Evolutionary conservation across 2,797 vertebrate species (phyloP).

Genomic region (Nannoperca obscura): DNA sequence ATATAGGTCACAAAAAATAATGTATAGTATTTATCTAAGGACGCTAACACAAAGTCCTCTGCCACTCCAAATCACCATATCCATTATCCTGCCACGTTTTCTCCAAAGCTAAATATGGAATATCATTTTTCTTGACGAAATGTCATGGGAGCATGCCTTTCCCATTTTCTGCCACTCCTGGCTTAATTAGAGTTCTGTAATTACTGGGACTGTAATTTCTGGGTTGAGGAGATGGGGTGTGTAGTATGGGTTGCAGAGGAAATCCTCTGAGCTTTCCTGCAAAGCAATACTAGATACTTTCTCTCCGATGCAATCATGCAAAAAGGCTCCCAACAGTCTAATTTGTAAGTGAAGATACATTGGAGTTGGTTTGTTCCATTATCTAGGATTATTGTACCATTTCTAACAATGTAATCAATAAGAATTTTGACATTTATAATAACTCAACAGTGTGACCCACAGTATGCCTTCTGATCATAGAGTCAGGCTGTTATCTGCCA

Average conservation of each 20-base stretch:
- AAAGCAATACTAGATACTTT: constrained; percentile 58
- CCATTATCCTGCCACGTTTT: constrained; percentile 76
- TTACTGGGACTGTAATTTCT: constrained; percentile 83
- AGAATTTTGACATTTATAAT: constrained; percentile 48
- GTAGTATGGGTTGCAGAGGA: constrained; percentile 62
- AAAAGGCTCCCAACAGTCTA: constrained; percentile 50
- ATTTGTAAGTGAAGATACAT: constrained; percentile 69
- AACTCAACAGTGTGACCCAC: constrained; percentile 48
- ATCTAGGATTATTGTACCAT: constrained; percentile 57
- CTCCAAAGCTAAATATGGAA: constrained; percentile 79
- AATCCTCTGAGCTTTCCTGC: constrained; percentile 70
- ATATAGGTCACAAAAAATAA: constrained; percentile 52
- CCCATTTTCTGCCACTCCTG: constrained; percentile 71
- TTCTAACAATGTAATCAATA: constrained; percentile 65
- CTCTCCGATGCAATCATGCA: constrained; percentile 55
- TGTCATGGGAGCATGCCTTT: constrained; percentile 80
- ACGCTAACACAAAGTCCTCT: constrained; percentile 59
- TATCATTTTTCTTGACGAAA: constrained; percentile 81
- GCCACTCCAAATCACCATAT: constrained; percentile 62
- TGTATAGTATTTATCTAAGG: constrained; percentile 66
- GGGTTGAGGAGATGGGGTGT: constrained; percentile 75
- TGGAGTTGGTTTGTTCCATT: constrained; percentile 60
- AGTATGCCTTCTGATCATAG: constrained; percentile 35
- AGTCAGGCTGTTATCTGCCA: constrained; percentile 49
- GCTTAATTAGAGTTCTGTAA: constrained; percentile 85